These are phyloP conservation scores for Ophion ellenae DNA, from an alignment of 2,888 invertebrate genomes.

Conservation along the genomic window DNA sequence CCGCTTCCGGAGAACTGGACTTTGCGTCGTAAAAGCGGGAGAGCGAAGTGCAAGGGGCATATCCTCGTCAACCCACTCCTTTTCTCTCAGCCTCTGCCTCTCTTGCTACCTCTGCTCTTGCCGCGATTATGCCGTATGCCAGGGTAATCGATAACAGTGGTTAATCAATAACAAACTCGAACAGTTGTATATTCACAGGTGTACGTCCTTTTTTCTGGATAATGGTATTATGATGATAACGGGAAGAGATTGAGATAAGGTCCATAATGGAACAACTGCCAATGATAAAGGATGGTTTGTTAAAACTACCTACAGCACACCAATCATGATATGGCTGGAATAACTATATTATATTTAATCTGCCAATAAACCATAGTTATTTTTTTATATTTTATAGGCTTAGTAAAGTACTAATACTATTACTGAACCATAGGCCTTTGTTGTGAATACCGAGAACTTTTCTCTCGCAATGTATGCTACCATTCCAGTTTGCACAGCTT, in stretches of 20 bases:
- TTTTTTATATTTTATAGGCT: neutral
- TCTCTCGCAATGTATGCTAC: neutral
- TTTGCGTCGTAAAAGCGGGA: constrained; percentile 74
- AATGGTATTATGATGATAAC: neutral
- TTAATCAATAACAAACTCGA: neutral
- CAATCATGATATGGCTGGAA: neutral
- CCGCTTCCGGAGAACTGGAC: constrained; percentile 76
- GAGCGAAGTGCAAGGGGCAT: neutral
- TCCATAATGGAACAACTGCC: neutral
- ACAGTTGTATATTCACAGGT: neutral
- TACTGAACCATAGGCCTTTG: neutral
- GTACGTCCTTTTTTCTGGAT: neutral
- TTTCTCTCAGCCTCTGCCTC: constrained; percentile 1
- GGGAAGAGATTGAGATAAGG: neutral
- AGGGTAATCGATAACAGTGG: neutral
- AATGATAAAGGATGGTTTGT: neutral
- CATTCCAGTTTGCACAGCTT: neutral
- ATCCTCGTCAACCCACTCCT: constrained; percentile 3
- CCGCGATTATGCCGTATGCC: neutral
- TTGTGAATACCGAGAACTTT: neutral
- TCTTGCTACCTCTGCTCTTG: neutral
- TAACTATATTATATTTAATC: neutral
- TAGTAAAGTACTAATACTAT: neutral
- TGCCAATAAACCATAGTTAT: neutral
- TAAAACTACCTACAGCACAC: neutral